Conservation (phyloP, 2,797 vertebrate species). For the Esox lucius region DNA sequence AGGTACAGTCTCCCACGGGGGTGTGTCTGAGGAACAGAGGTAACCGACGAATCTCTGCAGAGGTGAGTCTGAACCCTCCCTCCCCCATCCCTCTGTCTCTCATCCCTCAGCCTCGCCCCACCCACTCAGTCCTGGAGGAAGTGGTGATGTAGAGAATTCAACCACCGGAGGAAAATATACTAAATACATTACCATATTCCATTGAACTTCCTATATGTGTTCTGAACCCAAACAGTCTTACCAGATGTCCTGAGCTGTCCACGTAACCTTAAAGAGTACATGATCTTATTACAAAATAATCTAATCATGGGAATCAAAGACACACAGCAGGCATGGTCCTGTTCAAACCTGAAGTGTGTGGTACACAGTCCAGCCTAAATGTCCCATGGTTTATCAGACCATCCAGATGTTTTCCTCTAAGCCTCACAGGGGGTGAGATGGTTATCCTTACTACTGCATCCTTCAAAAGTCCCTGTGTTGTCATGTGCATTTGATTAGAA, state of each 20-base stretch:
- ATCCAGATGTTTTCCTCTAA: too few species aligned
- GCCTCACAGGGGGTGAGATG: not conserved
- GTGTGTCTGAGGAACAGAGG: conserved; percentile 93
- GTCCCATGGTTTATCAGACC: too few species aligned
- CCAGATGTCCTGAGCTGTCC: conserved; percentile 24
- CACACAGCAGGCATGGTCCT: too few species aligned
- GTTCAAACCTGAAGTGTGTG: not conserved
- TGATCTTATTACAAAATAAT: not conserved
- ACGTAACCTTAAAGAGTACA: conserved; percentile 26
- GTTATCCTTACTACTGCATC: not conserved
- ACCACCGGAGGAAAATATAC: not conserved
- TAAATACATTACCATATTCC: not conserved
- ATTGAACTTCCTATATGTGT: not conserved
- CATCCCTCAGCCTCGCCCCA: too few species aligned
- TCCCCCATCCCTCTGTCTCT: not conserved
- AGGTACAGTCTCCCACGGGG: conserved; percentile 93
- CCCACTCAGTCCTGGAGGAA: not conserved
- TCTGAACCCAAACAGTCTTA: not conserved
- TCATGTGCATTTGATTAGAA: not conserved
- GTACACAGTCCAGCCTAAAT: not conserved
- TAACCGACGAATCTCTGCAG: conserved; percentile 92
- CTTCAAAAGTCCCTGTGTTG: not conserved
- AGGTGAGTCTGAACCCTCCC: conserved; percentile 75
- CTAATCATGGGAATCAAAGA: too few species aligned
- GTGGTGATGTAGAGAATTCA: not conserved